These are phyloP conservation scores for Eupithecia abbreviata DNA, from an alignment of 2,888 invertebrate genomes.

Conservation along the genomic window DNA sequence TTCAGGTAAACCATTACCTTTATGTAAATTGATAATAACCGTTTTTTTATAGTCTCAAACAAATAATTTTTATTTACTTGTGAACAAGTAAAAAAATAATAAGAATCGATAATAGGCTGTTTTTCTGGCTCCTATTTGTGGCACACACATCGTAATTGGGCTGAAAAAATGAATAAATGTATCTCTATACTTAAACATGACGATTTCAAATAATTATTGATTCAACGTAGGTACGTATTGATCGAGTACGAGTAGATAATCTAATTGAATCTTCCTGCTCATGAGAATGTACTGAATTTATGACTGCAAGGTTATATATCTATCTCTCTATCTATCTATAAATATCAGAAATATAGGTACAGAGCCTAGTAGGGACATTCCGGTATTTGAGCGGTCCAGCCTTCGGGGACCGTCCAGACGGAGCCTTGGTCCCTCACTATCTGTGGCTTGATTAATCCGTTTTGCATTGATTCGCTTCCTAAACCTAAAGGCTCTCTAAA, in stretches of 20 bases:
- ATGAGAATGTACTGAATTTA: too few relatives aligned
- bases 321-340: not conserved
- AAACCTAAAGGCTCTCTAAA: not conserved
- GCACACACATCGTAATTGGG: too few relatives aligned
- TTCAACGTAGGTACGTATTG: too few relatives aligned
- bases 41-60: not conserved
- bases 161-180: not conserved
- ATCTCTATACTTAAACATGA: not conserved
- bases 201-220: too few relatives aligned
- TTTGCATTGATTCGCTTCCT: slow-evolving; percentile 48
- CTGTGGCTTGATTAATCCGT: slow-evolving; percentile 50
- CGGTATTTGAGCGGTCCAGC: slow-evolving; percentile 49
- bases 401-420: slow-evolving; percentile 50
- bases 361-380: slow-evolving; percentile 35
- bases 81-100: not conserved
- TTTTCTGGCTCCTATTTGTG: not conserved
- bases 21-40: not conserved
- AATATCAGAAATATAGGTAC: not conserved
- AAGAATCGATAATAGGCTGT: not conserved
- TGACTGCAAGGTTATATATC: not conserved
- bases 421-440: slow-evolving; percentile 39
- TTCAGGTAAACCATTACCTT: not conserved
- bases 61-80: not conserved
- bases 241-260: too few relatives aligned
- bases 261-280: too few relatives aligned